A percentile compares a stretch with the other conserved stretches of the same genome.
Conservation (phyloP, 1,140 invertebrate genomes). For the Polyergus mexicanus region DNA sequence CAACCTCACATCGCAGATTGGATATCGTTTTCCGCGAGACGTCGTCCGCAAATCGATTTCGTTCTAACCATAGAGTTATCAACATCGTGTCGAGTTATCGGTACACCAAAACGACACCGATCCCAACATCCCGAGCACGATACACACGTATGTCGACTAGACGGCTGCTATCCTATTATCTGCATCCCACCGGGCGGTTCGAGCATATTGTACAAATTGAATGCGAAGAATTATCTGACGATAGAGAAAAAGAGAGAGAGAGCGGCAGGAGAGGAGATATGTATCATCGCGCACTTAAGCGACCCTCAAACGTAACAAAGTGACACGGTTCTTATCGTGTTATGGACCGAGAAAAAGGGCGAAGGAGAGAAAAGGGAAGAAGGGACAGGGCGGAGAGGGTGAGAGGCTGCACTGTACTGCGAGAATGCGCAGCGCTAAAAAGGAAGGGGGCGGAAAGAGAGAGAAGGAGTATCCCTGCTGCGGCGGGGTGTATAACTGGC, state of each 20-base stretch:
- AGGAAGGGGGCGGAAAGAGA: slow-evolving; percentile 21
- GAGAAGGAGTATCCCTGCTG: slow-evolving; percentile 29
- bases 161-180: slow-evolving; percentile 42
- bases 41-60: background rate
- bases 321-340: slow-evolving; percentile 86
- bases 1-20: slow-evolving; percentile 12
- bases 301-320: slow-evolving; percentile 83
- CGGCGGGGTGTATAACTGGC: slow-evolving; percentile 62
- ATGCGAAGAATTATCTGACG: slow-evolving; percentile 83
- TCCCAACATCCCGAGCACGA: slow-evolving; percentile 16
- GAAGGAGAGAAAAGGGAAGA: slow-evolving; percentile 1
- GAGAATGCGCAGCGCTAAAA: slow-evolving; percentile 30
- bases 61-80: slow-evolving; percentile 23
- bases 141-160: slow-evolving; percentile 15
- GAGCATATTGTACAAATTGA: slow-evolving; percentile 86
- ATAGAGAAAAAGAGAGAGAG: background rate
- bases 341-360: slow-evolving; percentile 76
- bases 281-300: slow-evolving; percentile 84
- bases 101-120: slow-evolving; percentile 45
- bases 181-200: slow-evolving; percentile 67
- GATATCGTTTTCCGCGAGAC: slow-evolving; percentile 43
- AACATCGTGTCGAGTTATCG: slow-evolving; percentile 35
- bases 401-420: background rate
- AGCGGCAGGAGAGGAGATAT: slow-evolving; percentile 75
- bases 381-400: background rate